Percentiles rank a stretch among this genome's conserved stretches.
Conservation (phyloP, 2,888 invertebrate species). For the Temnothorax unifasciatus region DNA sequence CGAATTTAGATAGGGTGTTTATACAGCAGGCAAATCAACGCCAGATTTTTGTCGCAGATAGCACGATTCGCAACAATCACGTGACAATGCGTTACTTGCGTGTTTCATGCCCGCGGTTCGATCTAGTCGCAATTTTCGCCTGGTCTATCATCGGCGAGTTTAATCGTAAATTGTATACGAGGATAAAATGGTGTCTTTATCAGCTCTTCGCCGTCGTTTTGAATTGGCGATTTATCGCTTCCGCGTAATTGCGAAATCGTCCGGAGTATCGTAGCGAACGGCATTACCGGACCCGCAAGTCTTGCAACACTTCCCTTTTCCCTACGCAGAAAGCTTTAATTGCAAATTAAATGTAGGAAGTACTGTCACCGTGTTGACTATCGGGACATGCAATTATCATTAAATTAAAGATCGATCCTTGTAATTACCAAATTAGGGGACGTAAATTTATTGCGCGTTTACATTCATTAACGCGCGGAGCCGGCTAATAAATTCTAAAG, state of each 20-base stretch:
- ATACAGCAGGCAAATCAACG: constrained; percentile 2
- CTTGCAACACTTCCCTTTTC: neutral
- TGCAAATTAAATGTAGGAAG: constrained; percentile 31
- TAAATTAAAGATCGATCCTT: constrained; percentile 15
- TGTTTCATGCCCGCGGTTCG: constrained; percentile 61
- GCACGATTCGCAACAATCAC: constrained; percentile 71
- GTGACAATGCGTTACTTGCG: constrained; percentile 75
- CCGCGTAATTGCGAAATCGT: constrained; percentile 16
- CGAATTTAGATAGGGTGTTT: neutral
- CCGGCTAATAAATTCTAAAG: constrained; percentile 9
- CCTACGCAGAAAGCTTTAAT: neutral
- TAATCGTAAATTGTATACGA: constrained; percentile 67
- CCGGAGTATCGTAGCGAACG: neutral
- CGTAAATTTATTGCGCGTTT: constrained; percentile 23
- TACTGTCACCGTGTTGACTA: neutral
- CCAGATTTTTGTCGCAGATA: constrained; percentile 65
- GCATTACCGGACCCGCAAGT: neutral
- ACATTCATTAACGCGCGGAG: constrained; percentile 29
- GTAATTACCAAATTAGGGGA: constrained; percentile 29
- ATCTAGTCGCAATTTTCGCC: constrained; percentile 67
- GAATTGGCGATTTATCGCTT: constrained; percentile 37
- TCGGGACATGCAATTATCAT: constrained; percentile 31
- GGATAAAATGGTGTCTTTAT: constrained; percentile 51
- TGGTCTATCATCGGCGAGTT: constrained; percentile 58
- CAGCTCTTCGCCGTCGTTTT: constrained; percentile 42